Evolutionary conservation across 2,113 vertebrate species (phyloP).

Genomic region (Desmodus rotundus): DNA sequence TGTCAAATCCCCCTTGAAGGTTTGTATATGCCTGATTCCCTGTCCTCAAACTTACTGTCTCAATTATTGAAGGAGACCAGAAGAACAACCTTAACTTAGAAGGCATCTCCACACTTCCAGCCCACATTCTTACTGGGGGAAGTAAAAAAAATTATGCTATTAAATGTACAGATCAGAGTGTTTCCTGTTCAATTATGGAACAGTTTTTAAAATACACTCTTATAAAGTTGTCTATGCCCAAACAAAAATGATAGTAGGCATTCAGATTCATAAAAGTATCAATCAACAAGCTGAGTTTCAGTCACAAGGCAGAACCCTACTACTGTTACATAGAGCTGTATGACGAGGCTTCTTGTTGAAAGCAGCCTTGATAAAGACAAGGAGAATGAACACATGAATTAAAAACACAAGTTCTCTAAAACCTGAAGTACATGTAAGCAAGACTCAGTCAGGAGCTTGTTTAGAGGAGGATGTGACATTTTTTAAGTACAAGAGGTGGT

Average conservation of each 20-base stretch:
- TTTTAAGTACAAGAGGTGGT: neutral
- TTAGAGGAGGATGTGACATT: neutral
- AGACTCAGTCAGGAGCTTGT: neutral
- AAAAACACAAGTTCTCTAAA: neutral
- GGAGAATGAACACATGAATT: neutral
- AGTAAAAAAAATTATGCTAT: neutral
- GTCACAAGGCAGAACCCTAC: accelerated
- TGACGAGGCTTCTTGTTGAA: neutral
- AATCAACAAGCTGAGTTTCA: neutral
- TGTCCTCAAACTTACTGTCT: neutral
- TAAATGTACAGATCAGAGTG: neutral
- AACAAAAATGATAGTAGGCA: neutral
- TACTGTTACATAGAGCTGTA: accelerated
- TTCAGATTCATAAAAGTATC: neutral
- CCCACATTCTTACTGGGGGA: neutral
- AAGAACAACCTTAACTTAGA: neutral
- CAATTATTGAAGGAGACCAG: neutral
- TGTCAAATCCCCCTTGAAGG: neutral
- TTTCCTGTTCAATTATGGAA: neutral
- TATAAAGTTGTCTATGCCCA: neutral
- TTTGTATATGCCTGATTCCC: accelerated
- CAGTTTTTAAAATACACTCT: neutral
- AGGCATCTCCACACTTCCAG: neutral
- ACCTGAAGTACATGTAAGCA: neutral
- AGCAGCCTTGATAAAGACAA: neutral